Evolutionary conservation across 2,113 vertebrate genomes (phyloP), one percentile per base, ranked within the genome.

Genomic region (Zeus faber): DNA sequence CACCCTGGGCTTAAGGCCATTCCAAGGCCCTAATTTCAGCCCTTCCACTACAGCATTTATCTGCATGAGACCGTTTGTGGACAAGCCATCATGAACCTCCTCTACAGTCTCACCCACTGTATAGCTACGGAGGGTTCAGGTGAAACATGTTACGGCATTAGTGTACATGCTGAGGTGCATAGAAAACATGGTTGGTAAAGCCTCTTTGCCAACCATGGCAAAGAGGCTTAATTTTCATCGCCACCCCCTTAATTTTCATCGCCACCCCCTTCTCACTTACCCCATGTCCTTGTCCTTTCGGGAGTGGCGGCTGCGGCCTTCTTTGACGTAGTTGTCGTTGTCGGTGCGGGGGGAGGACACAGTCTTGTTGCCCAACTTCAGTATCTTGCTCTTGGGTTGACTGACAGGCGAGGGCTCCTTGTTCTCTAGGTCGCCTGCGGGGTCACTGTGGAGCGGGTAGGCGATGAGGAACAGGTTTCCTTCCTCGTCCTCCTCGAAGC

Each of bases 401-500:
- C 91, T 88, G 69, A 96, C 93, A 0, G 54, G 18, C 21, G 88
- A 90, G 74, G 87, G 91, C 70, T 95, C 94, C 72, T 93, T 87
- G 81, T 89, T 93, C 70, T 95, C 95, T 74, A 93, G 75, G 74
- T 93, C 89, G 61, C 85, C 85, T 0, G 91, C 83, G 0, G 90
- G 88, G 85, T 98, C 95, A 73, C 89, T 92, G 79, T 89, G 92
- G 49, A 98, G 77, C 6, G 97, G 97, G 88, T 98, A 97, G 3
- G 97, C 96, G 72, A 98, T 92, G 65, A 98, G 85, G 86, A 93
- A 97, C 24, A 96, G 81, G 54, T 96, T 97, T 47, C 94, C 94
- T 74, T 97, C 93, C 79, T 95, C 93, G 27, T 98, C 95, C 74
- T 98, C 96, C 81, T 99, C 95, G 54, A 99, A 98, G 80, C 93